Conservation (phyloP, 2,888 invertebrate species). For the Mimumesa dahlbomi region DNA sequence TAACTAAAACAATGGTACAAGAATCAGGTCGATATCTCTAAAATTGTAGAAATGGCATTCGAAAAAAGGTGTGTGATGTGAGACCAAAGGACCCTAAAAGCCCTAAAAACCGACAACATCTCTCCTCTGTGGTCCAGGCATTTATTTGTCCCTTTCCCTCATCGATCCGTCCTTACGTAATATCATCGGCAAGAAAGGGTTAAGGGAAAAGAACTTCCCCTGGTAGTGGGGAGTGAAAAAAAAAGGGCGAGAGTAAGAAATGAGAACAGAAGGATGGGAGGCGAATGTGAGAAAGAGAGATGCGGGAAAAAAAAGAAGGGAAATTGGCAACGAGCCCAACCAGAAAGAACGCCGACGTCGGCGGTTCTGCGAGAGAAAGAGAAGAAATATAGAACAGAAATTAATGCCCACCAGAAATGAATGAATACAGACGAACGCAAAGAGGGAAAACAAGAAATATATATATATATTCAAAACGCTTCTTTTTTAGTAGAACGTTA, state of each 20-base stretch:
- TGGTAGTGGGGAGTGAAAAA: not conserved
- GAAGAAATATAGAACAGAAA: conserved; percentile 49
- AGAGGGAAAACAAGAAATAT: not conserved
- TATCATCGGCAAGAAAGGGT: not conserved
- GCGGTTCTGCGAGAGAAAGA: conserved; percentile 24
- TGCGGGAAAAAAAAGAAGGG: conserved; percentile 4
- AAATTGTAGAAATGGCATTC: too few relatives aligned
- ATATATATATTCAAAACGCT: not conserved
- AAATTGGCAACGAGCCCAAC: conserved; percentile 28
- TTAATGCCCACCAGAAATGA: conserved; percentile 28
- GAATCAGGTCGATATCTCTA: too few relatives aligned
- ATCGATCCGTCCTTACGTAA: conserved; percentile 54
- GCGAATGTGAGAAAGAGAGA: conserved; percentile 19
- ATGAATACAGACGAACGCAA: not conserved
- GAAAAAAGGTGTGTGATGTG: too few relatives aligned
- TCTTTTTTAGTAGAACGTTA: not conserved
- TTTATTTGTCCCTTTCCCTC: too few relatives aligned
- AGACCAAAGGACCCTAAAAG: too few relatives aligned
- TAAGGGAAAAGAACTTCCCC: not conserved
- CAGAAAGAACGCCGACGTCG: not conserved
- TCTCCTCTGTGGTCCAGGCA: too few relatives aligned
- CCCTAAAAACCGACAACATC: too few relatives aligned
- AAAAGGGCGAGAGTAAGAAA: conserved; percentile 22
- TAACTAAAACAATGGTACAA: too few relatives aligned
- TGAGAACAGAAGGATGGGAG: not conserved